phyloP scores from a whole-genome alignment of 2,888 invertebrate genomes.

The Atrina japonica region DNA sequence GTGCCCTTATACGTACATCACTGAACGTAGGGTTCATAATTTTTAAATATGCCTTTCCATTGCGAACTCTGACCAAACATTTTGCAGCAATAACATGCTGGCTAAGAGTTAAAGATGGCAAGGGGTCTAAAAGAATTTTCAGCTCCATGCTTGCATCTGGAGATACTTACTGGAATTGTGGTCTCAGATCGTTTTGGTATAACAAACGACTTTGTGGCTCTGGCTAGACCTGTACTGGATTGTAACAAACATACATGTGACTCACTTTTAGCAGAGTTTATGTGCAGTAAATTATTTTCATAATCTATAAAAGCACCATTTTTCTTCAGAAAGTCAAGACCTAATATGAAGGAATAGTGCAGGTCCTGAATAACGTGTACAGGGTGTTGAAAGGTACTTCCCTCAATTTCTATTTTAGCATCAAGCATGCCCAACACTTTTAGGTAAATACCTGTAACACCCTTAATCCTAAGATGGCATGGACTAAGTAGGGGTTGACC shows the following conservation, averaged over 20 bases:
- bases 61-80: constrained; percentile 15
- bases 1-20: background rate
- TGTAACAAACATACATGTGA: constrained; percentile 1
- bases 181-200: too few species aligned
- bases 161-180: constrained; percentile 4
- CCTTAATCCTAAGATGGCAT: background rate
- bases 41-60: constrained; percentile 7
- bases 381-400: constrained; percentile 1
- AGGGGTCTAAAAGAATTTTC: constrained; percentile 20
- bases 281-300: background rate
- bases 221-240: background rate
- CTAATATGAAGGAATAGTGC: constrained; percentile 33
- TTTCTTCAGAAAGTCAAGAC: constrained; percentile 26
- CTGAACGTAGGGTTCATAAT: constrained; percentile 10
- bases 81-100: constrained; percentile 14
- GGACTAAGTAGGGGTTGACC: background rate
- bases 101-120: too few species aligned
- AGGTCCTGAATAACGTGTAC: constrained; percentile 22
- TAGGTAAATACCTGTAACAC: constrained; percentile 11
- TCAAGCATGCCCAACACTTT: constrained; percentile 22
- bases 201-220: background rate
- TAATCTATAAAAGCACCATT: constrained; percentile 6
- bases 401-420: constrained; percentile 6
- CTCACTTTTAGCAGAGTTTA: background rate
- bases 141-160: background rate